These are phyloP conservation scores for Pterostichus niger DNA, from an alignment of 2,888 invertebrate genomes.

Conservation along the genomic window DNA sequence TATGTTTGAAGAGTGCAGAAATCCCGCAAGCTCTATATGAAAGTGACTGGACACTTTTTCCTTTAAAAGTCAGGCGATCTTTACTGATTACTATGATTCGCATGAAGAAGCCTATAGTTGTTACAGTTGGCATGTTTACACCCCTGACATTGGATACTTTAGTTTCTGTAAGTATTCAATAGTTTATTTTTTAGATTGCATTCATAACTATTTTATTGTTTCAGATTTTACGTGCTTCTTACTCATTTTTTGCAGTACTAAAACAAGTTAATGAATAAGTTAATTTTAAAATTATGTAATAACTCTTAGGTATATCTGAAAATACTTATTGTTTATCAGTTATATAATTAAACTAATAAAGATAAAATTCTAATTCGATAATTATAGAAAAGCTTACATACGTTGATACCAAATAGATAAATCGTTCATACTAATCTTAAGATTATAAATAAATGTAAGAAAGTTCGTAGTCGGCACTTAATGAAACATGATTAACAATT, in stretches of 20 bases:
- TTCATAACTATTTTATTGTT: not conserved
- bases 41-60: slow-evolving; percentile 72
- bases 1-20: slow-evolving; percentile 70
- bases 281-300: no score
- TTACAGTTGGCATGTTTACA: slow-evolving; percentile 74
- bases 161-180: slow-evolving; percentile 71
- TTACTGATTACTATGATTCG: slow-evolving; percentile 74
- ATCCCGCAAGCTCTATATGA: slow-evolving; percentile 73
- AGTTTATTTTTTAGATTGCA: not conserved
- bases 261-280: slow-evolving; percentile 46
- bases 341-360: no score
- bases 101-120: slow-evolving; percentile 72
- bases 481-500: no score
- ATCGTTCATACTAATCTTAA: no score
- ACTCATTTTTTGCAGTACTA: slow-evolving; percentile 33
- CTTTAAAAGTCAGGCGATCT: slow-evolving; percentile 70
- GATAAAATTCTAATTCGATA: no score
- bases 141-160: slow-evolving; percentile 73
- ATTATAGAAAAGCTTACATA: no score
- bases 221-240: slow-evolving; percentile 29
- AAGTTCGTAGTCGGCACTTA: no score
- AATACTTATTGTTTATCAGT: no score
- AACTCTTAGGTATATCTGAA: no score
- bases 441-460: no score
- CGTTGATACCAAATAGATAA: no score